phyloP scores from a whole-genome alignment of 2,113 vertebrate genomes.

The Eupsittula cactorum region DNA sequence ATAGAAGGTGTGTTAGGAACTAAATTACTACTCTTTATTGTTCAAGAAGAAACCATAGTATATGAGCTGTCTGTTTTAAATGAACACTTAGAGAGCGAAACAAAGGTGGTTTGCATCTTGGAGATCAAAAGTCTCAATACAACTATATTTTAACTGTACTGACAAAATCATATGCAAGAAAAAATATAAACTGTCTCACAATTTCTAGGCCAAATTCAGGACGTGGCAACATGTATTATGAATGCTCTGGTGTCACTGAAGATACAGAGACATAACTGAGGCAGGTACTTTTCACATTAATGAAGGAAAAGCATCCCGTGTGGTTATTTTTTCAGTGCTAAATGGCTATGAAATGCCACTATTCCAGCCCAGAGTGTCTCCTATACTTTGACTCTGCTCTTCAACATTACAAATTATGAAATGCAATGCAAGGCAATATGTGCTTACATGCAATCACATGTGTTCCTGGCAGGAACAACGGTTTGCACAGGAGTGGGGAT shows the following conservation, averaged over 20 bases:
- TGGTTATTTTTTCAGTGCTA: neutral
- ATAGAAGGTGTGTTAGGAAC: neutral
- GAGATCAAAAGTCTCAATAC: neutral
- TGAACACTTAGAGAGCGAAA: neutral
- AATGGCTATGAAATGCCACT: neutral
- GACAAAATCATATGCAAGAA: neutral
- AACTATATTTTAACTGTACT: neutral
- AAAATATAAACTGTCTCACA: neutral
- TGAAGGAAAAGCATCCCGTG: neutral
- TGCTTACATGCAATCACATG: neutral
- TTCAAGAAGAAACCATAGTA: neutral
- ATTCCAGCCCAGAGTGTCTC: neutral
- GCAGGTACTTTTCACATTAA: neutral
- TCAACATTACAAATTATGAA: neutral
- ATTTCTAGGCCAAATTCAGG: neutral
- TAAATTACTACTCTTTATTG: neutral
- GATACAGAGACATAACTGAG: neutral
- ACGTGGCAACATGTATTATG: neutral
- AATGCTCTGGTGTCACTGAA: neutral
- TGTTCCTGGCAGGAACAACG: neutral
- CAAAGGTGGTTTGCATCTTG: neutral
- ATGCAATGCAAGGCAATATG: neutral
- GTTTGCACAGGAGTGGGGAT: neutral
- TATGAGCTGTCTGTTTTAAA: neutral
- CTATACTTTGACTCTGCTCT: neutral